Evolutionary conservation across 2,113 vertebrate genomes (phyloP), one percentile per base, ranked within the genome.

Genomic region (Chinchilla lanigera): DNA sequence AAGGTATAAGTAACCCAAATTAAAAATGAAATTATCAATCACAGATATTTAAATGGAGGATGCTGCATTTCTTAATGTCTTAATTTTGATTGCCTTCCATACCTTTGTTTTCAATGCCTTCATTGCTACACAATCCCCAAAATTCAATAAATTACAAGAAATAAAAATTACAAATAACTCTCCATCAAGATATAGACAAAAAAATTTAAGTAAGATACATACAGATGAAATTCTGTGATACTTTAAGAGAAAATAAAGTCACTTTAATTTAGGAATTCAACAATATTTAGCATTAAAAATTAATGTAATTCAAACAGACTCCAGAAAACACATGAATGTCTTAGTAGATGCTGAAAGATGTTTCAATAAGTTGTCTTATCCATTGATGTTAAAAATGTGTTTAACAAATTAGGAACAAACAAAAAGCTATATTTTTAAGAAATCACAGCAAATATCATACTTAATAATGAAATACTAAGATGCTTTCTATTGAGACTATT

Each of bases 251-350:
- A 93, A 93, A 56, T 86, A 71, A 77, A 84, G 38, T 75, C 33
- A 19, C 14, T 71, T 67, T 88, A 38, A 86, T 93, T 97, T 91
- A 86, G 75, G 54, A 94, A 81, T 26, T 52, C 52, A 75, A 58
- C 4, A 71, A 22, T 71, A 94, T 56, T 92, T 80, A 93, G 54
- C 50, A 88, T 88, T 91, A n/a, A 85, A 86, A 86, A 77, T 93
- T 71, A 91, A 75, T 58, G 0, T 60, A 96, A 89, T 78, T 86
- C 28, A 94, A 93, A 90, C 28, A 80, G 71, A 47, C 60, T 84
- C 26, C 28, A 82, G 1, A 90, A 94, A 90, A 92, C n/a, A 44
- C 63, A 71, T 47, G 50, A 56, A 83, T 54, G 47, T 82, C 30
- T 93, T 87, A 83, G 56, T 56, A 67, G 61, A 41, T 84, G 2